A percentile compares a stretch with the other conserved stretches of the same genome.
Conservation (phyloP, 2,888 invertebrate species). For the Pseudococcus jackbeardsleyi region DNA sequence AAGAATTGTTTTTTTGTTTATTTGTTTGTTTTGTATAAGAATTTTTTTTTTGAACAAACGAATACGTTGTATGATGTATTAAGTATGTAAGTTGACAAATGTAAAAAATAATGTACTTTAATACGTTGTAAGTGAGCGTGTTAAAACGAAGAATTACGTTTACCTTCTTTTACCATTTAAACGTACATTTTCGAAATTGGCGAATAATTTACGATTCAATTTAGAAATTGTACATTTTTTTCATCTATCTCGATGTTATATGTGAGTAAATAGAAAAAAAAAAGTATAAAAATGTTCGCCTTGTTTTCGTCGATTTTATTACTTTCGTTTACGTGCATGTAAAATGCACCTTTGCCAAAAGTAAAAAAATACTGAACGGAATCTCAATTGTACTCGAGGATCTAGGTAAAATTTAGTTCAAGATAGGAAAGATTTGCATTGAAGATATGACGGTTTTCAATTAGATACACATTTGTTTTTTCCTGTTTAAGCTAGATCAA, state of each 20-base stretch:
- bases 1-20: background rate
- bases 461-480: too few species aligned
- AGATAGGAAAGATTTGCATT: too few species aligned
- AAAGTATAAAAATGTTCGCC: background rate
- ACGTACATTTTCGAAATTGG: constrained; percentile 7
- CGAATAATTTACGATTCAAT: constrained; percentile 17
- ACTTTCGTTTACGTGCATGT: background rate
- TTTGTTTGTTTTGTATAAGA: constrained; percentile 13
- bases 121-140: background rate
- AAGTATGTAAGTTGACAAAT: background rate
- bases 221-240: constrained; percentile 43
- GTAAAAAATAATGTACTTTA: background rate
- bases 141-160: constrained; percentile 43
- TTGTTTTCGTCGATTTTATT: constrained; percentile 1
- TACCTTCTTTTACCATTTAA: constrained; percentile 14
- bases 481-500: too few species aligned
- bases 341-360: background rate
- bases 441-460: too few species aligned
- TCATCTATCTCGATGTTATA: constrained; percentile 35
- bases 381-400: too few species aligned
- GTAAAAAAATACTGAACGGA: too few species aligned
- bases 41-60: background rate
- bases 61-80: background rate
- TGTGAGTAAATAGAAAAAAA: constrained; percentile 48
- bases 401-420: too few species aligned